phyloP scores from a whole-genome alignment of 2,113 vertebrate species.

The Pyxicephalus adspersus region DNA sequence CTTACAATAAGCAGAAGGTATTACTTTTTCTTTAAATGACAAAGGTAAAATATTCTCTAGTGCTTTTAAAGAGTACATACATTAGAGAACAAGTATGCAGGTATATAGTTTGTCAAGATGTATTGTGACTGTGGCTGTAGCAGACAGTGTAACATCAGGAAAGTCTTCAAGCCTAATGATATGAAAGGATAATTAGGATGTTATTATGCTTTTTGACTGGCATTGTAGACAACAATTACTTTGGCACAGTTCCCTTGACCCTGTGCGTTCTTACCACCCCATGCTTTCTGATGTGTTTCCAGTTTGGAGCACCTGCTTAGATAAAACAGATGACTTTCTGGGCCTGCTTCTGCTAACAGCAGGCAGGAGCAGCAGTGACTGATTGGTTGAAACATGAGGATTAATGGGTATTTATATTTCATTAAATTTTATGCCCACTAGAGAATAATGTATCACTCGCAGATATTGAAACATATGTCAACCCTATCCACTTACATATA shows the following conservation, averaged over 20 bases:
- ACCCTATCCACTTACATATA: constrained; percentile 92
- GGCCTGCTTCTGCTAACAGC: constrained; percentile 82
- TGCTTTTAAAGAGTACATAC: not conserved
- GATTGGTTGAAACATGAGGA: constrained; percentile 91
- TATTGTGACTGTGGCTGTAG: not conserved
- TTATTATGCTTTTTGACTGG: constrained; percentile 49
- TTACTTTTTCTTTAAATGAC: too few relatives aligned
- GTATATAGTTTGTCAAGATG: not conserved
- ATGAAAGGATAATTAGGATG: not conserved
- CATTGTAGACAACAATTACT: constrained; percentile 41
- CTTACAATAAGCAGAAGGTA: too few relatives aligned
- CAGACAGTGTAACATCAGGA: not conserved
- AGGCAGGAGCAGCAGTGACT: constrained; percentile 82
- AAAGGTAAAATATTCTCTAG: not conserved
- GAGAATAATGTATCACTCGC: constrained; percentile 91
- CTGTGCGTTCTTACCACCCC: constrained; percentile 59
- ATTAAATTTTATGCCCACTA: constrained; percentile 92
- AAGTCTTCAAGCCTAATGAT: constrained; percentile 34
- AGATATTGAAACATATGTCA: constrained; percentile 98
- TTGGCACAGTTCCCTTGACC: constrained; percentile 62
- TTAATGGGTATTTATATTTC: constrained; percentile 99
- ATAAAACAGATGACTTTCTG: constrained; percentile 91
- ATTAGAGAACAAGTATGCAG: not conserved
- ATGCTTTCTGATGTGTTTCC: constrained; percentile 80
- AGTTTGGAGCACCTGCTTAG: constrained; percentile 82